Conservation (phyloP, 1,140 invertebrate genomes). For the Choristoneura fumiferana region DNA sequence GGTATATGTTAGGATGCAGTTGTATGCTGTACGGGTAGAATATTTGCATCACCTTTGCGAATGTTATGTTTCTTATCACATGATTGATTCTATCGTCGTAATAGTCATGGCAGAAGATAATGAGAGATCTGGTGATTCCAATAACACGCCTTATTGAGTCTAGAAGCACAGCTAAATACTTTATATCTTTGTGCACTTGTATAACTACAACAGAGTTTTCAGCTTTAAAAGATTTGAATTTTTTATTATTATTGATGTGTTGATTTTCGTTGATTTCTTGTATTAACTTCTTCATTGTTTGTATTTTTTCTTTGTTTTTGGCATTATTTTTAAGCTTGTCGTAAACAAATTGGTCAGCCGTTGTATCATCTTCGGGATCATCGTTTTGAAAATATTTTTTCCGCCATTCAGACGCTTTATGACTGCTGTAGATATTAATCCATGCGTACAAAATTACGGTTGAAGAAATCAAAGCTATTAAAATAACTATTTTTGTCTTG, state of each 20-base stretch:
- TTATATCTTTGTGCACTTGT: conserved; percentile 32
- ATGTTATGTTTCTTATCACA: conserved; percentile 28
- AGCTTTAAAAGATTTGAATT: conserved; percentile 19
- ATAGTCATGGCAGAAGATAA: conserved; percentile 42
- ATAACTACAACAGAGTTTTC: conserved; percentile 35
- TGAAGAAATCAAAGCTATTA: too few species aligned
- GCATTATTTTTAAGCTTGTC: too few species aligned
- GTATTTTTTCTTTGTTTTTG: neutral
- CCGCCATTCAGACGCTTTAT: too few species aligned
- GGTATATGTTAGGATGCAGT: conserved; percentile 37
- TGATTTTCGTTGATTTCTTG: conserved; percentile 22
- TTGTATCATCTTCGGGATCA: too few species aligned
- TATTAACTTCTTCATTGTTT: neutral
- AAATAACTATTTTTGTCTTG: too few species aligned
- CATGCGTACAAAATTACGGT: too few species aligned
- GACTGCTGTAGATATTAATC: too few species aligned
- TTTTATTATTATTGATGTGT: conserved; percentile 21
- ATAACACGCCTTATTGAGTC: conserved; percentile 26
- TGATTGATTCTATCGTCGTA: conserved; percentile 35
- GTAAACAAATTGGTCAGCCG: too few species aligned
- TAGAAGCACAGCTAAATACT: conserved; percentile 31
- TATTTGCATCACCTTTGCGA: conserved; percentile 40
- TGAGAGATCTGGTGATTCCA: conserved; percentile 31
- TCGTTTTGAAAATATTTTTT: too few species aligned
- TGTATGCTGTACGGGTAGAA: conserved; percentile 42